Percentiles rank a stretch among this genome's conserved stretches.
These are phyloP conservation scores for Zaprionus nigranus DNA, from an alignment of 1,140 invertebrate genomes.

Conservation along the genomic window DNA sequence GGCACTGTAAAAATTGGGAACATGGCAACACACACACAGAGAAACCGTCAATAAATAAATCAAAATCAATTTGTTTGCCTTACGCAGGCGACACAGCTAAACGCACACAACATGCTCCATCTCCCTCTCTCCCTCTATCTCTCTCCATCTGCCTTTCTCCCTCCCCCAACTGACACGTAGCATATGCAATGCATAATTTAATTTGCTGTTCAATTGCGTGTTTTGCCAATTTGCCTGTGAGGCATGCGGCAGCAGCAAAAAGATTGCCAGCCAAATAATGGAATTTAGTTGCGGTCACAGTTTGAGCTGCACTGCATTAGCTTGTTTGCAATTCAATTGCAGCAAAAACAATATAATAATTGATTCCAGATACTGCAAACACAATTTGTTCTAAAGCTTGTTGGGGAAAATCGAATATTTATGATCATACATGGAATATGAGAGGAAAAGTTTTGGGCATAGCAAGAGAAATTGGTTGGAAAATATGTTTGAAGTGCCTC, in stretches of 20 bases:
- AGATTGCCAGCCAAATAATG: constrained; percentile 21
- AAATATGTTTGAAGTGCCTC: too few species aligned
- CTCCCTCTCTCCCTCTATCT: background rate
- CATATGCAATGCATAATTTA: constrained; percentile 78
- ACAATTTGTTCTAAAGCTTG: too few species aligned
- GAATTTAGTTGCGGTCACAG: constrained; percentile 34
- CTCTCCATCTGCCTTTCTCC: background rate
- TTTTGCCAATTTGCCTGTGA: constrained; percentile 69
- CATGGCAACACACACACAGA: constrained; percentile 22
- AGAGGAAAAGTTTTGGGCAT: too few species aligned
- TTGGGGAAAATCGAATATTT: too few species aligned
- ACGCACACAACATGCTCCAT: constrained; percentile 9
- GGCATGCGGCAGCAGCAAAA: constrained; percentile 31
- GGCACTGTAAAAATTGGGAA: constrained; percentile 41
- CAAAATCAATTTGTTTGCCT: constrained; percentile 80
- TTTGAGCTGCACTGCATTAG: constrained; percentile 35
- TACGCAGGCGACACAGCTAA: constrained; percentile 23
- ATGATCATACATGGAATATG: too few species aligned
- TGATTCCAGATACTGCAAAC: background rate
- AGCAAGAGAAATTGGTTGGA: too few species aligned
- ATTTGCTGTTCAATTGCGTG: constrained; percentile 80
- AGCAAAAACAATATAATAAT: constrained; percentile 4
- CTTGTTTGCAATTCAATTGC: constrained; percentile 24
- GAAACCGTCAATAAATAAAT: constrained; percentile 75
- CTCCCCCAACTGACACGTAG: constrained; percentile 5